These are phyloP conservation scores for Oscheius sp. DNA, from an alignment of 2,888 invertebrate species.

Conservation along the genomic window DNA sequence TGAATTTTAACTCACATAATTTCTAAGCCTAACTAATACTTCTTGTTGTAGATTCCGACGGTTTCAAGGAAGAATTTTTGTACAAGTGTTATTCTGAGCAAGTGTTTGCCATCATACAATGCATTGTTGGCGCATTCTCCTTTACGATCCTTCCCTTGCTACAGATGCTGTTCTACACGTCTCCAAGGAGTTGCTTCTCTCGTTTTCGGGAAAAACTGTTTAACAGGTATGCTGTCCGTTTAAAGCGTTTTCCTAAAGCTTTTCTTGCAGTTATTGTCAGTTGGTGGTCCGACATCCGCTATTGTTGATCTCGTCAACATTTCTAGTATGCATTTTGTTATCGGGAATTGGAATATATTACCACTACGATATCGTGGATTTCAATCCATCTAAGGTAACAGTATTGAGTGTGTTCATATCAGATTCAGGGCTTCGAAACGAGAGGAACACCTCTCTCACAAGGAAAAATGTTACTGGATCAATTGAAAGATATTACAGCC, in stretches of 20 bases:
- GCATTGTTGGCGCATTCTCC: slow-evolving; percentile 15
- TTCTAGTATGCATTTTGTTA: slow-evolving; percentile 40
- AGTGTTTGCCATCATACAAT: slow-evolving; percentile 29
- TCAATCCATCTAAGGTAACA: slow-evolving; percentile 49
- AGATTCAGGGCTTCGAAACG: slow-evolving; percentile 57
- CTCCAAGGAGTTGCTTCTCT: background rate
- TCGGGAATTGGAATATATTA: slow-evolving; percentile 41
- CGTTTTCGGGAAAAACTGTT: slow-evolving; percentile 5
- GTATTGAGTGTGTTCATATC: too few relatives aligned
- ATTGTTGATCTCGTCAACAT: slow-evolving; percentile 41
- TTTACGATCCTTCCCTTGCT: slow-evolving; percentile 13
- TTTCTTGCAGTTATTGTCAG: slow-evolving; percentile 44
- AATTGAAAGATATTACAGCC: slow-evolving; percentile 39
- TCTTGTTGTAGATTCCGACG: too few relatives aligned
- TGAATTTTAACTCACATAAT: too few relatives aligned
- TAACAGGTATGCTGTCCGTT: background rate
- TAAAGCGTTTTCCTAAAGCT: background rate
- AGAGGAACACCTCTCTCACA: slow-evolving; percentile 49
- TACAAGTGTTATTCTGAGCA: slow-evolving; percentile 7
- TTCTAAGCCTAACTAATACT: too few relatives aligned
- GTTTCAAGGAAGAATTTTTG: background rate
- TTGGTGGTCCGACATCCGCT: slow-evolving; percentile 40
- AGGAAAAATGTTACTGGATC: slow-evolving; percentile 45
- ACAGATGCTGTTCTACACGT: background rate
- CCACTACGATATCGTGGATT: slow-evolving; percentile 44